Base-by-base conservation (phyloP, 2,113 vertebrate species). In the Halichoerus grypus region DNA sequence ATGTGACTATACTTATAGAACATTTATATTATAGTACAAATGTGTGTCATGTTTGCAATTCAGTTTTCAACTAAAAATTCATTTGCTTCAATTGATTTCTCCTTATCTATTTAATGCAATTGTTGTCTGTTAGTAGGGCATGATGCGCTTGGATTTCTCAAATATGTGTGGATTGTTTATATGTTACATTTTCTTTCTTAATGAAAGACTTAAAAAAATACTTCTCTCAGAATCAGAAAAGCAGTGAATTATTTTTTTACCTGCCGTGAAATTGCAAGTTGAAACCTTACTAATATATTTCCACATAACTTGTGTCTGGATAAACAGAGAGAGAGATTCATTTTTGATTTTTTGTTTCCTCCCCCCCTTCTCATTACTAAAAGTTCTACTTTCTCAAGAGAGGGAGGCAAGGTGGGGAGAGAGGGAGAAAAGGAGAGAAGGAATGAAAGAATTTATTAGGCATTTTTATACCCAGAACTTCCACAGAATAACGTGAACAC, bases 21-120 rank as follows among this genome's bases (percentile, higher is more conserved):
- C 18, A 83, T 94, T 16, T 91, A 83, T 84, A 72, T 84, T 77
- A 77, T 59, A 83, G 69, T 84, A 92, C 59, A 95, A 84, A 88
- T 92, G 5, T 84, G 46, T 31, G 24, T 91, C n/a, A 57, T 65
- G 61, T 74, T 96, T 92, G 31, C 31, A 96, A 88, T 88, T 92
- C 69, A 94, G 1, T 96, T 96, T 94, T 84, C 76, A 92, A 57
- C 28, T 84, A 72, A 96, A 97, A 94, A 72, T 84, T 7, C 18
- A 76, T 94, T 94, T 84, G 61, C n/a, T 84, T 82, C 83, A 49
- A 65, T 57, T 94, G 76, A 88, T 92, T 94, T 77, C 4, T 39
- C 71, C 83, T 92, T 84, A 94, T 88, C 61, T 97, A 39, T 33
- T 96, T 96, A 94, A 84, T 92, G 69, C 88, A 88, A 67, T 96